Base-by-base conservation (phyloP, 2,888 invertebrate genomes). In the Sminthurides aquaticus region DNA sequence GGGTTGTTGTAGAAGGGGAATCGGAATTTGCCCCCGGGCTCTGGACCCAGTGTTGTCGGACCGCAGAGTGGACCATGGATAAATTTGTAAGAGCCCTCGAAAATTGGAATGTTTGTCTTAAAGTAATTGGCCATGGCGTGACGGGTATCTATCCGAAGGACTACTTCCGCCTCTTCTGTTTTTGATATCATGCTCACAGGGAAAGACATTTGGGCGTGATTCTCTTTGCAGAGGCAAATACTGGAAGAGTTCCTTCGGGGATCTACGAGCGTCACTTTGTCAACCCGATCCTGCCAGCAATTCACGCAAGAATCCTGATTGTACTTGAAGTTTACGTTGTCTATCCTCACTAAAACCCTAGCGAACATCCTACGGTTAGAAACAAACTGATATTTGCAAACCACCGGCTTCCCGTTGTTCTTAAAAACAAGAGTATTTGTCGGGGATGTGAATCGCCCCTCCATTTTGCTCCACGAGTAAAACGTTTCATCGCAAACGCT, bases 401-500 rank as follows among this genome's bases (percentile, higher is more conserved):
- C 84, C 0, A 91, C 86, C 69, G 59, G 70, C 67, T 85, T 84
- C 0, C 85, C 87, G 15, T 87, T 86, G 64, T 86, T 82, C 76
- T 92, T 92, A 79, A 91, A 93, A 1, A 93, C 89, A 28, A 93
- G 80, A 0, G 91, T 91, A 76, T 93, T 93, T 57, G 91, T 82
- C 0, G 93, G 92, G 0, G 91, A 91, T 11, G 91, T 81, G 2
- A 93, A 81, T 68, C 84, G 82, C 0, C 92, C 92, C 8, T 71
- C 73, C 5, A 86, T 82, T 67, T 86, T 85, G 75, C 87, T 87
- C 90, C 91, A 92, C 0, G 91, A 89, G 11, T 89, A 87, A 77
- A 92, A 91, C 1, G 89, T 86, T 77, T 93, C 91, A 76, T 94
- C 93, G 77, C 93, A 94, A 2, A 87, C 85, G 0, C 90, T 91